phyloP scores from a whole-genome alignment of 1,140 invertebrate species.

The Cecropterus lyciades region DNA sequence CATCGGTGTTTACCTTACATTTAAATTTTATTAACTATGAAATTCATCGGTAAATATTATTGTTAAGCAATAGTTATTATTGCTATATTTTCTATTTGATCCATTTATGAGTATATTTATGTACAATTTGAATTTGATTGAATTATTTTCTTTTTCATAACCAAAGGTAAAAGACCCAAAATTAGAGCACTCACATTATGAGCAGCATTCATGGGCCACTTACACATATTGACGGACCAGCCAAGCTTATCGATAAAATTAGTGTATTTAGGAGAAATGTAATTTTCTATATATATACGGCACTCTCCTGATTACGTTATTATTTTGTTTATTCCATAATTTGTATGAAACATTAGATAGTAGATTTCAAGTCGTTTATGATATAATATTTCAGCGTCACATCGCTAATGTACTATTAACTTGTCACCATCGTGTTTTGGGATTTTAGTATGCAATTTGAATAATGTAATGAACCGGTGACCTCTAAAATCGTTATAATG shows the following conservation, averaged over 20 bases:
- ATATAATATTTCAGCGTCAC: neutral
- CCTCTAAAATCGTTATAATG: neutral
- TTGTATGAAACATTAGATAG: conserved; percentile 2
- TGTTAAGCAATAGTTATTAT: too few relatives aligned
- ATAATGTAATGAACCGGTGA: conserved; percentile 17
- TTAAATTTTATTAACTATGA: too few relatives aligned
- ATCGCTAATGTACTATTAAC: conserved; percentile 16
- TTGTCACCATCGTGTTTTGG: conserved; percentile 10
- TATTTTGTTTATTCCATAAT: conserved; percentile 5
- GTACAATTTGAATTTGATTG: too few relatives aligned
- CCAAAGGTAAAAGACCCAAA: neutral
- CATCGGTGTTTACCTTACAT: too few relatives aligned
- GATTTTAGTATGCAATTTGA: conserved; percentile 16
- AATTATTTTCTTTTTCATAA: too few relatives aligned
- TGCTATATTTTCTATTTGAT: too few relatives aligned
- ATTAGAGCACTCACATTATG: neutral
- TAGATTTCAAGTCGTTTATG: neutral
- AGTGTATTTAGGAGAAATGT: neutral
- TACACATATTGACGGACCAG: neutral
- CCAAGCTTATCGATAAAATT: neutral
- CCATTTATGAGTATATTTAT: too few relatives aligned
- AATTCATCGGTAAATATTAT: too few relatives aligned
- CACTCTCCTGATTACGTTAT: neutral
- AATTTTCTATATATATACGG: neutral
- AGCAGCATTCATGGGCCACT: neutral